A percentile compares a stretch with the other conserved stretches of the same genome.
Conservation (phyloP, 2,113 vertebrate species). For the Capra hircus region DNA sequence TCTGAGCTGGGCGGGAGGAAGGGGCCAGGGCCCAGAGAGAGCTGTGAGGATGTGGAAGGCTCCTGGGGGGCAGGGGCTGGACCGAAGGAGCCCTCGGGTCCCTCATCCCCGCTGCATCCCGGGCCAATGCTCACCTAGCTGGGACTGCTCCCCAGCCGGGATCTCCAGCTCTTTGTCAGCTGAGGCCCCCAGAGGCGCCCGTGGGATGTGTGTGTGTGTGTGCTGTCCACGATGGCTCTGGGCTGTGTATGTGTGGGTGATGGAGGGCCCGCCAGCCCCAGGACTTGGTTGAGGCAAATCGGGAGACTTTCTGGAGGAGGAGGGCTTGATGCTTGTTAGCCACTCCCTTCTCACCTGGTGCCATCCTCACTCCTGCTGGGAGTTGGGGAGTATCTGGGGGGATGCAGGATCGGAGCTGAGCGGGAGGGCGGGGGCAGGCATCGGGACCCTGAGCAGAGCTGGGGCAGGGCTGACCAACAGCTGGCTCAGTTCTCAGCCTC, state of each 20-base stretch:
- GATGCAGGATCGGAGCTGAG: background rate
- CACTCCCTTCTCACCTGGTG: background rate
- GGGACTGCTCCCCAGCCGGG: background rate
- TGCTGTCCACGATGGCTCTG: background rate
- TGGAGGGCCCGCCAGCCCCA: background rate
- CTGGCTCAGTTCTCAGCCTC: background rate
- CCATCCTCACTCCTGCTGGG: background rate
- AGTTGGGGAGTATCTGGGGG: rapidly evolving
- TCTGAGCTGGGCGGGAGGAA: background rate
- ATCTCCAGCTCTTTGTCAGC: background rate
- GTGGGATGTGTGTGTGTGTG: background rate
- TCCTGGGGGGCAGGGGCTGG: background rate
- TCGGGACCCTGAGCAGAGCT: background rate
- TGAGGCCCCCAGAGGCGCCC: background rate
- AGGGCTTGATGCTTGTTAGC: background rate
- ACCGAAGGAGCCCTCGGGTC: background rate
- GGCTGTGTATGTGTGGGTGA: background rate
- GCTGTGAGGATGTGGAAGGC: background rate
- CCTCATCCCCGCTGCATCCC: background rate
- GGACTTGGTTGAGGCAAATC: background rate
- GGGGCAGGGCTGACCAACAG: no score
- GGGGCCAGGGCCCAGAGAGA: background rate
- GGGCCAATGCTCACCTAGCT: background rate
- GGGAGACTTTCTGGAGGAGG: background rate
- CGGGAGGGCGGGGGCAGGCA: background rate